These are phyloP conservation scores for Melipona quadrifasciata DNA, from an alignment of 1,140 invertebrate species.

Conservation along the genomic window DNA sequence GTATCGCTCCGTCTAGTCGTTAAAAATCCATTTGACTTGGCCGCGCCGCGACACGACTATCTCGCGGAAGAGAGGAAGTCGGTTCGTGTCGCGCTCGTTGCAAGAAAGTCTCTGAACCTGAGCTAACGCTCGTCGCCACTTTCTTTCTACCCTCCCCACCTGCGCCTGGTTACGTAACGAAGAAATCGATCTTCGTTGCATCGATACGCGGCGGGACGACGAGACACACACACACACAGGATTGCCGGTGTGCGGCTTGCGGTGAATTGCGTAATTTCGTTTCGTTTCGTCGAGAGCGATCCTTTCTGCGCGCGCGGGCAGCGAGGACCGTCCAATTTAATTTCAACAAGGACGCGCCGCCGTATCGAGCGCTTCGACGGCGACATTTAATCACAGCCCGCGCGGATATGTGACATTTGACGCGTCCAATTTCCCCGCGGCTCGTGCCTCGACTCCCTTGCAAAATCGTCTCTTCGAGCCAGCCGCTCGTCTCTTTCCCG, in stretches of 20 bases:
- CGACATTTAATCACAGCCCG: constrained; percentile 56
- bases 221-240: constrained; percentile 17
- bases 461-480: constrained; percentile 51
- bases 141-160: constrained; percentile 18
- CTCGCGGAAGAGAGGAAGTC: background rate
- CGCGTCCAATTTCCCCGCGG: constrained; percentile 45
- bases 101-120: constrained; percentile 56
- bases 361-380: background rate
- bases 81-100: constrained; percentile 2
- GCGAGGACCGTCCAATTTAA: constrained; percentile 12
- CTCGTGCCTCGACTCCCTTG: constrained; percentile 18
- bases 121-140: constrained; percentile 3
- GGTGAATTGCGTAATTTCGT: constrained; percentile 47
- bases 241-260: constrained; percentile 32
- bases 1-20: background rate
- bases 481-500: background rate
- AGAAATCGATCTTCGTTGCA: constrained; percentile 63
- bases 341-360: constrained; percentile 38
- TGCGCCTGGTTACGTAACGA: constrained; percentile 43
- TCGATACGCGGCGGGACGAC: constrained; percentile 38
- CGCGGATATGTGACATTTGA: constrained; percentile 60
- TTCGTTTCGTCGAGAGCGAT: constrained; percentile 15
- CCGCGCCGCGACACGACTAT: background rate
- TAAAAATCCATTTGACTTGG: background rate
- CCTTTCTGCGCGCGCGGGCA: background rate